phyloP scores from a whole-genome alignment of 2,113 vertebrate genomes.

The Spea bombifrons region DNA sequence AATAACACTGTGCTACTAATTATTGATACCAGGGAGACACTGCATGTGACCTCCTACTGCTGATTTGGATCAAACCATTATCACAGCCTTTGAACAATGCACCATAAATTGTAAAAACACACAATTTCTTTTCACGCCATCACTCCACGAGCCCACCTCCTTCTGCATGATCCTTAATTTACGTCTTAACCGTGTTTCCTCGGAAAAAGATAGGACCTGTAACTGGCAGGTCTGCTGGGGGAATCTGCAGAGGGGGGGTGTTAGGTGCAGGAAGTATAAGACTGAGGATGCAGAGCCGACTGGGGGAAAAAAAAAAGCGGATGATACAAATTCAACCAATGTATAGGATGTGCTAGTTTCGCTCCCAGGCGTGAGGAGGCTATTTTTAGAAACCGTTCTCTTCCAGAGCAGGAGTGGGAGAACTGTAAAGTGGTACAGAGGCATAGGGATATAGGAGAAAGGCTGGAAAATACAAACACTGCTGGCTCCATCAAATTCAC shows the following conservation, averaged over 20 bases:
- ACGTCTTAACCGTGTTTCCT: background rate
- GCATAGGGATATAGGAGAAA: conserved; percentile 37
- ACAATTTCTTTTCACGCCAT: no score
- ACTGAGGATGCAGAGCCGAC: background rate
- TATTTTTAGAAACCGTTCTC: conserved; percentile 46
- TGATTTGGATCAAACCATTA: no score
- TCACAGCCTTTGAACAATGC: no score
- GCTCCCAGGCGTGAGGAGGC: conserved; percentile 43
- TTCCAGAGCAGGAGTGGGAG: conserved; percentile 43
- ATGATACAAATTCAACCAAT: conserved; percentile 26
- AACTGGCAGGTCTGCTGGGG: background rate
- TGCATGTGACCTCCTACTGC: no score
- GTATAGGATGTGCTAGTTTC: conserved; percentile 34
- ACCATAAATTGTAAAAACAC: no score
- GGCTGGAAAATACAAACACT: conserved; percentile 6
- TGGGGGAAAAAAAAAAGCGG: conserved; percentile 5
- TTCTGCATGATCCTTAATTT: background rate
- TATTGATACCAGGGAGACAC: no score
- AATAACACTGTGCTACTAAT: no score
- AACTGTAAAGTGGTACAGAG: conserved; percentile 32
- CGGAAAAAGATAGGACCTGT: background rate
- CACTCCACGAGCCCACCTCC: no score
- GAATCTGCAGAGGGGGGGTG: background rate
- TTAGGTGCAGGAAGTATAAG: background rate
- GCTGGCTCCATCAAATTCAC: background rate